phyloP scores from a whole-genome alignment of 2,888 invertebrate species.

The Nemotelus pantherinus region DNA sequence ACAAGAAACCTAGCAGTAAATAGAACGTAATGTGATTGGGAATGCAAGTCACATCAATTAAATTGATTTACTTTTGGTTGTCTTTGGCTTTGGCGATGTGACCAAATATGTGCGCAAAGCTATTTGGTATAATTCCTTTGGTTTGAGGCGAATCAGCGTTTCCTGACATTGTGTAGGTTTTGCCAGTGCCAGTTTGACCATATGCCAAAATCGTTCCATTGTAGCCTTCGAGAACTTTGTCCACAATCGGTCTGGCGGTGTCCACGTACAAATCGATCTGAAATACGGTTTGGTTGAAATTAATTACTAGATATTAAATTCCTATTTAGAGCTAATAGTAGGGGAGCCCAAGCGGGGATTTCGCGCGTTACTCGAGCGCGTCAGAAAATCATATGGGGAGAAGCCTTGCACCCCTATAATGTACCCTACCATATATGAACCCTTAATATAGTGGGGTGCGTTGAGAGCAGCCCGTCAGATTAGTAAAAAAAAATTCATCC shows the following conservation, averaged over 20 bases:
- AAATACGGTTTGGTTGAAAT: background rate
- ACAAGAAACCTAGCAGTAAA: slow-evolving; percentile 81
- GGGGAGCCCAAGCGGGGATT: too few species aligned
- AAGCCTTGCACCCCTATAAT: too few species aligned
- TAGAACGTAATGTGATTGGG: background rate
- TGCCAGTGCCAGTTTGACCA: slow-evolving; percentile 96
- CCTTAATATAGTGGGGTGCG: too few species aligned
- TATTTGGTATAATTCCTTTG: slow-evolving; percentile 97
- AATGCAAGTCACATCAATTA: background rate
- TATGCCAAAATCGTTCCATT: slow-evolving; percentile 94
- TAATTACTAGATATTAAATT: too few species aligned
- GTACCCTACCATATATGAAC: too few species aligned
- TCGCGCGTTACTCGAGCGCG: too few species aligned
- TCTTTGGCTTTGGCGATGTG: slow-evolving; percentile 94
- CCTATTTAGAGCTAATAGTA: too few species aligned
- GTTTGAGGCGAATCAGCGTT: slow-evolving; percentile 86
- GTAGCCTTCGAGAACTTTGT: slow-evolving; percentile 95
- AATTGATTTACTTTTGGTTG: slow-evolving; percentile 78
- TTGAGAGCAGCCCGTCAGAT: too few species aligned
- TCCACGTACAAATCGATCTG: slow-evolving; percentile 95
- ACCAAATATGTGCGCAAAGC: slow-evolving; percentile 98
- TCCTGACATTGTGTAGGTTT: slow-evolving; percentile 99
- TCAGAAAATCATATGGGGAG: too few species aligned
- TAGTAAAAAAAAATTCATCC: too few species aligned
- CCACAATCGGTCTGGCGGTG: slow-evolving; percentile 95